Conservation (phyloP, 2,113 vertebrate genomes). For the Electrona antarctica region DNA sequence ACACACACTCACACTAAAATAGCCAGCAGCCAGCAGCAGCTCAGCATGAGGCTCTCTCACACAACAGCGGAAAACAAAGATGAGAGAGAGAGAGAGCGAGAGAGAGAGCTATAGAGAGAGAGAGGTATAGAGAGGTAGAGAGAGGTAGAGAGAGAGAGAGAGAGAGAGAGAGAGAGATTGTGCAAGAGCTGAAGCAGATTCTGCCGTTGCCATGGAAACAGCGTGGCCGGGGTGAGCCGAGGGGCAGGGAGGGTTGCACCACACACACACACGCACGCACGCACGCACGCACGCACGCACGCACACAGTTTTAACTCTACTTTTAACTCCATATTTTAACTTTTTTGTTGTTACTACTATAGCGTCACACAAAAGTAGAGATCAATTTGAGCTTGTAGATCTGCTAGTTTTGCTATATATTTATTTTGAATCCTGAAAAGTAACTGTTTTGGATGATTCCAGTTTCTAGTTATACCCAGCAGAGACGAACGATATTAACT, state of each 20-base stretch:
- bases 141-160: conserved; percentile 35
- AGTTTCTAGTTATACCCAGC: no score
- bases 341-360: no score
- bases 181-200: conserved; percentile 58
- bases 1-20: conserved; percentile 10
- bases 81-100: conserved; percentile 44
- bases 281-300: no score
- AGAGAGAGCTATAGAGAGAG: conserved; percentile 23
- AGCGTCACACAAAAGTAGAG: no score
- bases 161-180: conserved; percentile 29
- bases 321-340: no score
- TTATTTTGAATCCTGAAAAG: no score
- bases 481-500: no score
- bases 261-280: no score
- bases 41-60: conserved; percentile 26
- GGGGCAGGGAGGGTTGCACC: conserved; percentile 32
- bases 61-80: conserved; percentile 52
- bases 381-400: no score
- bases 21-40: conserved; percentile 34
- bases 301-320: no score
- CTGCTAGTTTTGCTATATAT: no score
- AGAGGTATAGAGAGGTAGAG: neutral
- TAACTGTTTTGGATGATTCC: no score
- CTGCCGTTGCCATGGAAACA: conserved; percentile 78
- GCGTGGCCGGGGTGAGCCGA: conserved; percentile 48